Percentiles rank a stretch among this genome's conserved stretches.
Conservation (phyloP, 1,140 invertebrate genomes). For the Sitodiplosis mosellana region DNA sequence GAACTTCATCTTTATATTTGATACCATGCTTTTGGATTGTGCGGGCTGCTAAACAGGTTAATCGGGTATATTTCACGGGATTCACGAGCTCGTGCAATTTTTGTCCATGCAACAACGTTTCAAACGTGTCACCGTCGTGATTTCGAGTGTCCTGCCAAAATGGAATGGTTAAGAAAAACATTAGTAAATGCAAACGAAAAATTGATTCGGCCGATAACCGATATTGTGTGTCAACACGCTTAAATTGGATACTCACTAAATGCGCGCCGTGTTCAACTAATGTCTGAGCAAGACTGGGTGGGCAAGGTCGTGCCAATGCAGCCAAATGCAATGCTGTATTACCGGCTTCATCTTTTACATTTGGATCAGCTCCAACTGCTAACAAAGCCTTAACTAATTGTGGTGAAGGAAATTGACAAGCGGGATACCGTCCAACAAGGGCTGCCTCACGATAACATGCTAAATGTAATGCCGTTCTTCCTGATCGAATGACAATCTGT, state of each 20-base stretch:
- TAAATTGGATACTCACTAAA: constrained; percentile 27
- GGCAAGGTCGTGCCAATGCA: constrained; percentile 32
- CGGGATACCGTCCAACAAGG: constrained; percentile 45
- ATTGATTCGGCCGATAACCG: too few relatives aligned
- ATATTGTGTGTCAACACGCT: background rate
- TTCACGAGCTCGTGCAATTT: constrained; percentile 47
- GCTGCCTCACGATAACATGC: constrained; percentile 44
- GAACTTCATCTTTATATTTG: constrained; percentile 15
- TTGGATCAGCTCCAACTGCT: constrained; percentile 63
- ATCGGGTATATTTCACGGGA: constrained; percentile 54
- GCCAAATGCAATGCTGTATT: constrained; percentile 33
- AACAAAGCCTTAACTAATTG: constrained; percentile 59
- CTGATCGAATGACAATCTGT: constrained; percentile 34
- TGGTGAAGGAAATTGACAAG: constrained; percentile 53
- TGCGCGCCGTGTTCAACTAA: constrained; percentile 67
- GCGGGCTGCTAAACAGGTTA: constrained; percentile 64
- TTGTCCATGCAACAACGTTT: constrained; percentile 41
- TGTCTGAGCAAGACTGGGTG: constrained; percentile 41
- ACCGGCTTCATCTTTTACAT: constrained; percentile 51
- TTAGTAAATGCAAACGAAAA: background rate
- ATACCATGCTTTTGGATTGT: constrained; percentile 33
- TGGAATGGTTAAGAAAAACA: background rate
- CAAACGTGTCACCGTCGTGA: constrained; percentile 54
- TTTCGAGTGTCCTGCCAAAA: constrained; percentile 52
- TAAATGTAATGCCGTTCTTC: constrained; percentile 64